Evolutionary conservation across 2,113 vertebrate genomes (phyloP).

Genomic region (Rallus limicola): DNA sequence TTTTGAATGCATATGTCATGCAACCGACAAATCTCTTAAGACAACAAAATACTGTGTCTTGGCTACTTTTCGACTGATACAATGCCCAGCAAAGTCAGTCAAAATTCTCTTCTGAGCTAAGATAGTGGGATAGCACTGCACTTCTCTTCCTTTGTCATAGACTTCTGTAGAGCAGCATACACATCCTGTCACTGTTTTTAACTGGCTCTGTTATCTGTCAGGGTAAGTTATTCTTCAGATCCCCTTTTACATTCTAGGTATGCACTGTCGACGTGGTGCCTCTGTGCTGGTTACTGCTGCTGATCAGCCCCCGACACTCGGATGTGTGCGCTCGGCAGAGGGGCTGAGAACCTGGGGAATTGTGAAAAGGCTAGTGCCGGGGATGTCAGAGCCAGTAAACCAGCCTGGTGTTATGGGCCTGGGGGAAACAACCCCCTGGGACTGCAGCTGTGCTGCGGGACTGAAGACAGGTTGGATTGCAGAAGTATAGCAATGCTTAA

Average conservation of each 20-base stretch:
- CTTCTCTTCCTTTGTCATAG: not conserved
- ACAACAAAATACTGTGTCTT: not conserved
- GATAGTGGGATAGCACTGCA: not conserved
- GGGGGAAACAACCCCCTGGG: not conserved
- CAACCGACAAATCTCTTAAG: not conserved
- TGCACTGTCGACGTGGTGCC: fast-evolving
- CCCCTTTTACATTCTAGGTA: not conserved
- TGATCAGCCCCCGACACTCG: not conserved
- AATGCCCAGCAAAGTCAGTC: not conserved
- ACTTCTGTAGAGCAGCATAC: not conserved
- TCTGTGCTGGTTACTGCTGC: not conserved
- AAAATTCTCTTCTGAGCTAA: not conserved
- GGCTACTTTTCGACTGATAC: not conserved
- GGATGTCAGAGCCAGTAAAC: not conserved
- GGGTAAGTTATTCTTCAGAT: not conserved
- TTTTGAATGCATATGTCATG: not conserved
- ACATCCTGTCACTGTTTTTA: not conserved
- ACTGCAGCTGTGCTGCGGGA: not conserved
- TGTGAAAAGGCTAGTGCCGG: not conserved
- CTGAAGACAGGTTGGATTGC: not conserved
- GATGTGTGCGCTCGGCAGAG: fast-evolving
- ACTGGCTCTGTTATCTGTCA: not conserved
- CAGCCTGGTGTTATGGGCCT: not conserved
- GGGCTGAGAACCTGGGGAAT: fast-evolving
- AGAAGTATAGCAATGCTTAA: not conserved